phyloP scores from a whole-genome alignment of 2,888 invertebrate species.

The Ashinkailepas kermadecensis region DNA sequence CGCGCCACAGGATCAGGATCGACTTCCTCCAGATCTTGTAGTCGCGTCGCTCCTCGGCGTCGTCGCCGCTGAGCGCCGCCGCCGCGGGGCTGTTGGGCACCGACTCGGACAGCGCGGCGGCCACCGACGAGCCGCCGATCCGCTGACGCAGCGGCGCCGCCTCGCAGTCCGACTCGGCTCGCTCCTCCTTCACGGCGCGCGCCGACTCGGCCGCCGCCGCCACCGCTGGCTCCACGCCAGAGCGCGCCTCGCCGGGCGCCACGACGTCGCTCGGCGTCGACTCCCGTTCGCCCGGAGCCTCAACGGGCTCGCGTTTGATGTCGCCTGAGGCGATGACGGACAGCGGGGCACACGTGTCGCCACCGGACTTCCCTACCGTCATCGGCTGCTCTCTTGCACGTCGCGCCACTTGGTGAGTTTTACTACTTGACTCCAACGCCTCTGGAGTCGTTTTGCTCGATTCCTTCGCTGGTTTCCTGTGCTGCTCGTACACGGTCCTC shows the following conservation, averaged over 20 bases:
- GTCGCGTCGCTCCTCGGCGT: slow-evolving; percentile 63
- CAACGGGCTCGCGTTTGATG: background rate
- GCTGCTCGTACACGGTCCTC: background rate
- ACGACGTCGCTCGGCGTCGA: background rate
- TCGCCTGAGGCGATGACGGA: background rate
- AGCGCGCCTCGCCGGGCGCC: background rate
- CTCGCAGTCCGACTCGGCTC: background rate
- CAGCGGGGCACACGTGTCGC: background rate
- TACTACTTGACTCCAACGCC: background rate
- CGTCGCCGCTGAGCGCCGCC: slow-evolving; percentile 38
- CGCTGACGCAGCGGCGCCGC: background rate
- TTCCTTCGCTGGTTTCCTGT: background rate
- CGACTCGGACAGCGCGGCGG: background rate
- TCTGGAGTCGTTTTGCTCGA: background rate
- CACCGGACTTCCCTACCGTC: background rate
- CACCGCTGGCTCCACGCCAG: background rate
- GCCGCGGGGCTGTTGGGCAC: background rate
- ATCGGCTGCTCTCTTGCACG: background rate
- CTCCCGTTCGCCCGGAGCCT: background rate
- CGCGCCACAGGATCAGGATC: slow-evolving; percentile 63
- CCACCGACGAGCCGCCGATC: background rate
- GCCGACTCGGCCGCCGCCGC: background rate
- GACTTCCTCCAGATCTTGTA: slow-evolving; percentile 82
- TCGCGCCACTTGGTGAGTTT: background rate
- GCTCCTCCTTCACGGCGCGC: background rate